phyloP scores from a whole-genome alignment of 2,113 vertebrate genomes.

The Oplegnathus fasciatus region DNA sequence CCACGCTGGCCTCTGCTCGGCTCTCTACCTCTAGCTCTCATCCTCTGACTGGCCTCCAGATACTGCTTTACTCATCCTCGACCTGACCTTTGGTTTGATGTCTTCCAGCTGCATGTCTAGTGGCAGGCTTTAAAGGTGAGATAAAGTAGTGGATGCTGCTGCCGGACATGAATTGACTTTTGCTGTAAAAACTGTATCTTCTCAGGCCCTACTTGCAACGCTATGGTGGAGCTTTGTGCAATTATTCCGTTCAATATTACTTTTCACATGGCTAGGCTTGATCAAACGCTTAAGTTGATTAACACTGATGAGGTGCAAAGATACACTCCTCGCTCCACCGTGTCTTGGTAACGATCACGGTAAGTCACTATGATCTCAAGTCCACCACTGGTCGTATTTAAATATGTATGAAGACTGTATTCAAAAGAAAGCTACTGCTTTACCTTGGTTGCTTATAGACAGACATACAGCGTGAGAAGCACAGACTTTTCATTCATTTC shows the following conservation, averaged over 20 bases:
- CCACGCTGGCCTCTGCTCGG: slow-evolving; percentile 33
- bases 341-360: not conserved
- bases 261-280: not conserved
- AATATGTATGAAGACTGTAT: slow-evolving; percentile 2
- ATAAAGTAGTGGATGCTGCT: slow-evolving; percentile 40
- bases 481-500: not conserved
- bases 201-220: not conserved
- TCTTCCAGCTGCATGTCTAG: slow-evolving; percentile 53
- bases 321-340: not conserved
- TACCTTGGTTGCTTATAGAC: not conserved
- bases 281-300: slow-evolving; percentile 4
- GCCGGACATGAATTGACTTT: slow-evolving; percentile 38
- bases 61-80: slow-evolving; percentile 40
- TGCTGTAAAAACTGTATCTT: slow-evolving; percentile 17
- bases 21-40: slow-evolving; percentile 5
- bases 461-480: not conserved
- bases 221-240: not conserved
- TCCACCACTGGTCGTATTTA: not conserved
- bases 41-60: slow-evolving; percentile 50
- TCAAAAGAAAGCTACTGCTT: not conserved
- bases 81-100: slow-evolving; percentile 71
- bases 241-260: not conserved
- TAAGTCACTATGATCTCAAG: not conserved
- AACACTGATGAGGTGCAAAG: not conserved
- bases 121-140: slow-evolving; percentile 48